Base-by-base conservation (phyloP, 37 sponge, comb jelly and placozoan species). In the Theonella swinhoei region DNA sequence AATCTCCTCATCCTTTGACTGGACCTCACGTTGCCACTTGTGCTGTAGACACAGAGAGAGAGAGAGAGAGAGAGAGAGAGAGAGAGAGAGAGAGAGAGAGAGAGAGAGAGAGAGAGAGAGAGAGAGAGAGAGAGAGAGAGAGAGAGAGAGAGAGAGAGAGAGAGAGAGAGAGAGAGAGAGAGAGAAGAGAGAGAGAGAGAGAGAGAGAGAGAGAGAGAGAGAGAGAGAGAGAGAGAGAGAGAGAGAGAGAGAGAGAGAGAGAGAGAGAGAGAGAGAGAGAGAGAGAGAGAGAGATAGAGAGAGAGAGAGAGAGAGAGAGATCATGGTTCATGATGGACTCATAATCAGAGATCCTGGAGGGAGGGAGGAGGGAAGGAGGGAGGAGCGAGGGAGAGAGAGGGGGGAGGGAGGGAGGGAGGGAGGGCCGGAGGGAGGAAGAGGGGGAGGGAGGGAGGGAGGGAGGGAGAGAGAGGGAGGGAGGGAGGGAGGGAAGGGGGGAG, bases 1-100 rank as follows among this genome's bases (percentile, higher is more conserved):
- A 20, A 93, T 58, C 74, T 93, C 84, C 14, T 64, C 79, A 66
- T 86, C 67, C 85, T 93, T 93, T 60, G 80, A 74, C 33, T 39
- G 9, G 43, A 90, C 65, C 35, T 71, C 65, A 2, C 39, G 58
- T 30, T 58, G 60, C 87, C 91, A 93, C 30, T 86, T 75, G 42
- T 70, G 60, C 93, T 93, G 77, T 7, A 26, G 22, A 47, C 54
- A 47, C 54, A 47, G 11, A 47, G 66, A 63, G 79, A 72, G 47
- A 29, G 40, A 14, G 40, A 64, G 30, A 69, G 35, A 69, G 42
- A 62, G 70, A 69, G 43, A 8, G 39, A 33, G 43, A 65, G 39
- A 65, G 43, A 41, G 81, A 25, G 25, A 37, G 47, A 69, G 79
- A 78, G 79, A 34, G 62, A 20, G 40, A 60, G 41, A 72, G 34